Evolutionary conservation across 2,113 vertebrate genomes (phyloP), one percentile per base, ranked within the genome.

Genomic region (Lutjanus erythropterus): DNA sequence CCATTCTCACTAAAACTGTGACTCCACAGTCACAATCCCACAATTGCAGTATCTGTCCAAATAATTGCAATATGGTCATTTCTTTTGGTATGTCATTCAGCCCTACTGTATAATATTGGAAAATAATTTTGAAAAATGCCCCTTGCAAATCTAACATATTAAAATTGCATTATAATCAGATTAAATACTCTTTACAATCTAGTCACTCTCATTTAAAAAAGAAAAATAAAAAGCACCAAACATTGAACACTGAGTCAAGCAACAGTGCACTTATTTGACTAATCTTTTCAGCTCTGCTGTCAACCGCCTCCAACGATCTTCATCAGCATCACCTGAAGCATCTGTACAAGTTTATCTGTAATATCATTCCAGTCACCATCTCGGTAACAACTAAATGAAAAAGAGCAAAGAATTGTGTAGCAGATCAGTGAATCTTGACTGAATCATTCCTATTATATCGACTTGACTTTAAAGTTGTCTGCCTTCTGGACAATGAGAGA

Each of bases 301-400:
- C 2, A 5, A 21, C 16, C 6, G 23, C 19, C 1, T n/a, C 6
- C n/a, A n/a, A 14, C 14, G 0, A 1, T 29, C 9, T 16, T 56
- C 35, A 12, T 56, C 37, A 19, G 46, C 37, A 14, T 14, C 15
- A n/a, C n/a, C n/a, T n/a, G n/a, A n/a, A 35, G 8, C 0, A 9
- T 62, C 37, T 44, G 15, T 3, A 25, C 12, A n/a, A 35, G 46
- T 78, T 60, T 31, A 71, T 60, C 6, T 80, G 6, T 76, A 68
- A 69, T 41, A n/a, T 42, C 12, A 56, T 6, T 11, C 29, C 14
- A 25, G 21, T 64, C 16, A 55, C 31, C 2, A 1, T 31, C 18
- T 41, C 19, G 23, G 3, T 11, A 72, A 59, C 15, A 75, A 19
- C 15, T 23, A 37, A 0, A 16, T 23, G 9, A 33, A 44, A 69